A percentile compares a stretch with the other conserved stretches of the same genome.
These are phyloP conservation scores for Phoebastria nigripes DNA, from an alignment of 2,797 vertebrate species.

Conservation along the genomic window DNA sequence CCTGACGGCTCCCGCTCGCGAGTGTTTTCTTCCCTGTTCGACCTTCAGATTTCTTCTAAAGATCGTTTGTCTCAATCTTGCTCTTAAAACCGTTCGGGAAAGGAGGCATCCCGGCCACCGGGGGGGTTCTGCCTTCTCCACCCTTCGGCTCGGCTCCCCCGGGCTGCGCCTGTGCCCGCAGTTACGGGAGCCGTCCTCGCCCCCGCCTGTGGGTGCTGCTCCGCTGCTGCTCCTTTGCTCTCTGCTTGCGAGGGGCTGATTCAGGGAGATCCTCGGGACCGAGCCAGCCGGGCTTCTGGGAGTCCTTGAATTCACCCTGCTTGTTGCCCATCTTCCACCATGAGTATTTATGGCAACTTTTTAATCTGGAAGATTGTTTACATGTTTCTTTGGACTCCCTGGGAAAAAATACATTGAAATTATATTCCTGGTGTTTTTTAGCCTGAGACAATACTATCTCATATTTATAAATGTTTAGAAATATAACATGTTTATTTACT, in stretches of 20 bases:
- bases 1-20: neutral
- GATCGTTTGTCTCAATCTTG: neutral
- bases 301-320: neutral
- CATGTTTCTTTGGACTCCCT: neutral
- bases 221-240: too few species aligned
- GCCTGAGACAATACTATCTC: neutral
- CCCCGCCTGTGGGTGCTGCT: accelerated
- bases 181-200: neutral
- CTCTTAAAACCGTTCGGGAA: neutral
- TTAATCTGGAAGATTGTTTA: neutral
- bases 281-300: neutral
- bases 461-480: neutral
- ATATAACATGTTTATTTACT: neutral
- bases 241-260: too few species aligned
- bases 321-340: neutral
- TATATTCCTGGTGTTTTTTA: neutral
- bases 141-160: neutral
- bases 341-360: accelerated
- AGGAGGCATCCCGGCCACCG: neutral
- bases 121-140: too few species aligned
- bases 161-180: neutral
- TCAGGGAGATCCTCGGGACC: neutral
- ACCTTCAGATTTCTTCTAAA: neutral
- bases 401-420: accelerated
- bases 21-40: accelerated